phyloP scores from a whole-genome alignment of 2,888 invertebrate species.

The Mylabris sibirica region DNA sequence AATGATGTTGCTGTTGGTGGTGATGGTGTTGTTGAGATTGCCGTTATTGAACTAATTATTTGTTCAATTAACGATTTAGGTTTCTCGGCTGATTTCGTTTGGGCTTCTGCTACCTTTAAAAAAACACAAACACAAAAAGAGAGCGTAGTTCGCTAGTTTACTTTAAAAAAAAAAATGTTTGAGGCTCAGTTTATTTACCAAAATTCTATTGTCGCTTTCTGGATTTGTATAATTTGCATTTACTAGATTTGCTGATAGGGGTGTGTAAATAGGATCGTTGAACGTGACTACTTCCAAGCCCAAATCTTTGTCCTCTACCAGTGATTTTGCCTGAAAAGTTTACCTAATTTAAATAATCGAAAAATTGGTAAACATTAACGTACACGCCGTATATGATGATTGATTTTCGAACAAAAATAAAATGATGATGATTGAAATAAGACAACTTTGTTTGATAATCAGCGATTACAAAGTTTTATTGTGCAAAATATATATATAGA shows the following conservation, averaged over 20 bases:
- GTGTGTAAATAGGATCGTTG: conserved; percentile 57
- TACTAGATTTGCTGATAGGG: conserved; percentile 58
- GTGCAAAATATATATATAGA: conserved; percentile 7
- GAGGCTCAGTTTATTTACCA: not conserved
- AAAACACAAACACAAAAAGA: conserved; percentile 25
- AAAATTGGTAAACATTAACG: not conserved
- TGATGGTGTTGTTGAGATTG: conserved; percentile 53
- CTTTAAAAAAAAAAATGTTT: not conserved
- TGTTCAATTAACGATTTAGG: conserved; percentile 58
- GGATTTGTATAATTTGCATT: conserved; percentile 49
- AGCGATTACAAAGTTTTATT: conserved; percentile 9
- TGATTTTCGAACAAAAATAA: not conserved
- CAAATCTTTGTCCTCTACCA: conserved; percentile 50
- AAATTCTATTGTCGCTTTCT: conserved; percentile 10
- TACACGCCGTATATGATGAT: not conserved
- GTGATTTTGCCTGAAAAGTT: conserved; percentile 51
- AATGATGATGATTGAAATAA: conserved; percentile 9
- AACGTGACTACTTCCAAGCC: conserved; percentile 59
- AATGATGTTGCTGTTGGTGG: conserved; percentile 49
- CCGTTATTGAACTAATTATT: conserved; percentile 60
- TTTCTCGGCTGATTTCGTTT: conserved; percentile 51
- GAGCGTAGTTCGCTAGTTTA: too few species aligned
- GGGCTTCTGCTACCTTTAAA: conserved; percentile 47
- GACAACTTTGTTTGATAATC: conserved; percentile 10
- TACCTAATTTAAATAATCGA: conserved; percentile 17